Evolutionary conservation across 2,888 invertebrate species (phyloP).

Genomic region (Drosophila fungiperda): DNA sequence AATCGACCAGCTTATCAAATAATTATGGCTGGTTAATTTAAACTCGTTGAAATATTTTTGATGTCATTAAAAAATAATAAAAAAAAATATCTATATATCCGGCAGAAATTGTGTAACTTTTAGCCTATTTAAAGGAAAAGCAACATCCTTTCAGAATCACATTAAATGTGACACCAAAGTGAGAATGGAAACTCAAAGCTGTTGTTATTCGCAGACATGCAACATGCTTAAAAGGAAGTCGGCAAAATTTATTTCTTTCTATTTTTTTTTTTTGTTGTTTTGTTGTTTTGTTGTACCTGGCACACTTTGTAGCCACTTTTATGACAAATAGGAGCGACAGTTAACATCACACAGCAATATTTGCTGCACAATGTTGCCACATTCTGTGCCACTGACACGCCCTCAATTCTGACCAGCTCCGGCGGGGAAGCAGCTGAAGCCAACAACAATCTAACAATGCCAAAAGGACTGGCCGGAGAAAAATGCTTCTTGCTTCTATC

Average conservation of each 20-base stretch:
- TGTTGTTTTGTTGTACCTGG: slow-evolving; percentile 37
- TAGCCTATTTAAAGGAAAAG: background rate
- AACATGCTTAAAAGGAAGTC: slow-evolving; percentile 10
- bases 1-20: background rate
- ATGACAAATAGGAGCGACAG: slow-evolving; percentile 67
- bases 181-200: background rate
- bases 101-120: background rate
- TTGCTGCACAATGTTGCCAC: slow-evolving; percentile 56
- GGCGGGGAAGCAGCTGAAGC: slow-evolving; percentile 21
- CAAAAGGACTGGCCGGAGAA: slow-evolving; percentile 48
- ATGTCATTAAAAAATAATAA: background rate
- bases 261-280: background rate
- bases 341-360: slow-evolving; percentile 11
- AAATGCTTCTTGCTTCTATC: slow-evolving; percentile 46
- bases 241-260: slow-evolving; percentile 2
- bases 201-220: background rate
- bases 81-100: background rate
- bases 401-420: slow-evolving; percentile 33
- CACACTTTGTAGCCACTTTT: slow-evolving; percentile 77
- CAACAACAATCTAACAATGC: slow-evolving; percentile 7
- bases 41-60: background rate
- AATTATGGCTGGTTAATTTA: background rate
- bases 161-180: background rate
- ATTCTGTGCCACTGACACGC: slow-evolving; percentile 55
- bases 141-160: background rate